These are phyloP conservation scores for Salminus brasiliensis DNA, from an alignment of 2,113 vertebrate genomes.

Conservation along the genomic window DNA sequence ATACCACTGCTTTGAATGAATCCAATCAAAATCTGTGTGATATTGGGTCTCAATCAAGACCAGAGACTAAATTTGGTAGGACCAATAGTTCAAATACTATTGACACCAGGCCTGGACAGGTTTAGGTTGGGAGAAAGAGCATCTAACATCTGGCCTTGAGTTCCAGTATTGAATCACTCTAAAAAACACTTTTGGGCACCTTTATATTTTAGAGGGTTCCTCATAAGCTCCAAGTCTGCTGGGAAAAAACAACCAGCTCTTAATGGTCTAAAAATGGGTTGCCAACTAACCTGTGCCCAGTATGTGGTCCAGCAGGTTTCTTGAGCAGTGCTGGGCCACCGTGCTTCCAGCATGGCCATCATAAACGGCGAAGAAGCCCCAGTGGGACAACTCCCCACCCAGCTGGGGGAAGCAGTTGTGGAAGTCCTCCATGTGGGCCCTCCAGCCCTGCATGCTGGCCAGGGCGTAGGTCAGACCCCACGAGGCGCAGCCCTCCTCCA, in stretches of 20 bases:
- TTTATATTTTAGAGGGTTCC: neutral
- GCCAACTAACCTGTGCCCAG: conserved; percentile 71
- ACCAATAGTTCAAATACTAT: no score
- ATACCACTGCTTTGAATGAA: no score
- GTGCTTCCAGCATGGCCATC: conserved; percentile 77
- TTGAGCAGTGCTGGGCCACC: conserved; percentile 77
- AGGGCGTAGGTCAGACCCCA: conserved; percentile 76
- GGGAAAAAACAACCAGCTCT: neutral
- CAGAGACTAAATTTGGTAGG: no score
- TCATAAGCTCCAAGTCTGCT: neutral
- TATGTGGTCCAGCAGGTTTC: conserved; percentile 78
- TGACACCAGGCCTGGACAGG: no score
- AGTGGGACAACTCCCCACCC: conserved; percentile 70
- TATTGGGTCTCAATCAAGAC: no score
- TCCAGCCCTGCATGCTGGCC: conserved; percentile 80
- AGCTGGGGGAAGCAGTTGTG: conserved; percentile 75
- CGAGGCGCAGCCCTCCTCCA: conserved; percentile 73
- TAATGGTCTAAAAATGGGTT: neutral
- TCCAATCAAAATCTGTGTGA: no score
- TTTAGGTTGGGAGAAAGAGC: no score
- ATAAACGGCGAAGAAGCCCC: conserved; percentile 81
- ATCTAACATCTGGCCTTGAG: no score
- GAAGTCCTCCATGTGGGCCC: conserved; percentile 81
- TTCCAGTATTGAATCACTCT: no score
- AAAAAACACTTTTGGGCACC: neutral